A percentile compares a stretch with the other conserved stretches of the same genome.
Evolutionary conservation across 2,888 invertebrate genomes (phyloP).

Genomic region (Agrochola lota): DNA sequence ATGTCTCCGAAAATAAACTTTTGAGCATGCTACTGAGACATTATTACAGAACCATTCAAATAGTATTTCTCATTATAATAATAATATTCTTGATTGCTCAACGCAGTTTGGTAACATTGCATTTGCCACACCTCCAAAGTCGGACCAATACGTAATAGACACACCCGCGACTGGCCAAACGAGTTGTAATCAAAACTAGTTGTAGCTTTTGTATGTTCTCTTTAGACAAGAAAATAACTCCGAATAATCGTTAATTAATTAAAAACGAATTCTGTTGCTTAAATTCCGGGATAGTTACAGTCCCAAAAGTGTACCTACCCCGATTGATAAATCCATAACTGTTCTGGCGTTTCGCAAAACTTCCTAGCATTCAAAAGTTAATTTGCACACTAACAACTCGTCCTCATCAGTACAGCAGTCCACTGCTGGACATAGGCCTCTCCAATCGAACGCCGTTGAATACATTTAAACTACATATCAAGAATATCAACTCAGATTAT

Average conservation of each 20-base stretch:
- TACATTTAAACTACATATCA: too few species aligned
- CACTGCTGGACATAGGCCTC: too few species aligned
- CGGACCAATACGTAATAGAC: slow-evolving; percentile 44
- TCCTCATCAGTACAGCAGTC: not conserved
- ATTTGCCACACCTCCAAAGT: slow-evolving; percentile 60
- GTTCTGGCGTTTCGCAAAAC: not conserved
- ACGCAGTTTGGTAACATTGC: slow-evolving; percentile 7
- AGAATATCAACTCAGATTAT: not conserved
- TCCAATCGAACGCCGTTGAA: not conserved
- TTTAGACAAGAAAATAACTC: slow-evolving; percentile 24
- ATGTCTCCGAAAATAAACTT: slow-evolving; percentile 17
- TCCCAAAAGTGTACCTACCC: too few species aligned
- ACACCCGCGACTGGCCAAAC: slow-evolving; percentile 53
- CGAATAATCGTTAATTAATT: not conserved
- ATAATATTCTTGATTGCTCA: slow-evolving; percentile 15
- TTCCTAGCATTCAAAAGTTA: not conserved
- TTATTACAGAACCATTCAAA: not conserved
- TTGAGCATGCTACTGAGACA: not conserved
- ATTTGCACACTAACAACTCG: not conserved
- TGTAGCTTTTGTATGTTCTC: slow-evolving; percentile 15
- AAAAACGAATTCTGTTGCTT: not conserved
- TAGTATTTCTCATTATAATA: not conserved
- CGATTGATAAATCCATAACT: not conserved
- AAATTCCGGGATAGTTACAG: not conserved
- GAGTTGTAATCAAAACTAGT: slow-evolving; percentile 42